These are phyloP conservation scores for Pseudachorutes palmiensis DNA, from an alignment of 1,140 invertebrate genomes.

Conservation along the genomic window DNA sequence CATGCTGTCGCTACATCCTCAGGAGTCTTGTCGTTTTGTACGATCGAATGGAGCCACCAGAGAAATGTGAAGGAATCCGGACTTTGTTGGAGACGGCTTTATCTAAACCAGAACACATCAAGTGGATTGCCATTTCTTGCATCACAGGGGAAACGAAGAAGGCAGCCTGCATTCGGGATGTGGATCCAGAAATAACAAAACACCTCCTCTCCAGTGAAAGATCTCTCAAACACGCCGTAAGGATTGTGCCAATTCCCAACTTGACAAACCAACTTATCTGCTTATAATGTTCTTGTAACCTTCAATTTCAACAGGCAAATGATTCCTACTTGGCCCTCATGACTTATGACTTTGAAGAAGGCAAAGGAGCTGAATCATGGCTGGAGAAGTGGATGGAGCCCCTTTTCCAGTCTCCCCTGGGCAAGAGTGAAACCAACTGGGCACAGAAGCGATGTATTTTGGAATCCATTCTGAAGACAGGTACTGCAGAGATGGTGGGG, in stretches of 20 bases:
- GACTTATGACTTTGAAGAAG: constrained; percentile 19
- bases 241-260: background rate
- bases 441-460: constrained; percentile 30
- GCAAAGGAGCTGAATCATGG: constrained; percentile 2
- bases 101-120: constrained; percentile 5
- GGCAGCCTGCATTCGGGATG: background rate
- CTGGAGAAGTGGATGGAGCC: constrained; percentile 26
- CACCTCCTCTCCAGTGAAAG: constrained; percentile 14
- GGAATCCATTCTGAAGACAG: constrained; percentile 3
- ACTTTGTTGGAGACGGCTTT: background rate
- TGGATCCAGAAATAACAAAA: background rate
- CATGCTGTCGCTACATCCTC: constrained; percentile 28
- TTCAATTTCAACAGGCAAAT: constrained; percentile 18
- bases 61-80: background rate
- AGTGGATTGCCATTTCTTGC: constrained; percentile 14
- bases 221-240: constrained; percentile 18
- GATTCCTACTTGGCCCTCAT: constrained; percentile 28
- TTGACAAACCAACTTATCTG: constrained; percentile 4
- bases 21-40: constrained; percentile 11
- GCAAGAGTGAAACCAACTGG: constrained; percentile 32
- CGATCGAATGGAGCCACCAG: constrained; percentile 14
- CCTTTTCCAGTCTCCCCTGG: constrained; percentile 19
- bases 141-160: background rate
- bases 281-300: background rate
- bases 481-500: background rate